Percentiles rank a stretch among this genome's conserved stretches.
These are phyloP conservation scores for Drosophila erecta DNA, from an alignment of 1,140 invertebrate genomes.

Conservation along the genomic window DNA sequence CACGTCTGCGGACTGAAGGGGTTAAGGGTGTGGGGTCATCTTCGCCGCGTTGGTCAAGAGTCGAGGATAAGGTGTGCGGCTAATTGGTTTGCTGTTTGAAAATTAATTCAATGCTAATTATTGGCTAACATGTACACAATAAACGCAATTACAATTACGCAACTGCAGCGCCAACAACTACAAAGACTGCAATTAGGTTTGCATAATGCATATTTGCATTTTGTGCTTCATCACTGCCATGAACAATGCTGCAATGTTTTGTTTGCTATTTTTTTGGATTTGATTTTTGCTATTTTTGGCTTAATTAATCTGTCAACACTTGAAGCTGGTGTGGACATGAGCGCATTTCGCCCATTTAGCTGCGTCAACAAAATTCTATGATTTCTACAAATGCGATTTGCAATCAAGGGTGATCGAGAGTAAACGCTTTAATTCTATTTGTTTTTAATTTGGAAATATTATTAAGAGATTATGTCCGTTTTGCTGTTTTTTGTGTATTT, in stretches of 20 bases:
- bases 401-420: constrained; percentile 1
- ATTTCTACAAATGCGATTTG: constrained; percentile 2
- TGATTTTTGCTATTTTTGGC: constrained; percentile 17
- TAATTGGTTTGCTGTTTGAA: constrained; percentile 75
- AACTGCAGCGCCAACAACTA: constrained; percentile 37
- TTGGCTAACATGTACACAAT: constrained; percentile 67
- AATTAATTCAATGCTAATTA: constrained; percentile 80
- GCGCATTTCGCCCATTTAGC: constrained; percentile 13
- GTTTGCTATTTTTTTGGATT: constrained; percentile 23
- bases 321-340: neutral
- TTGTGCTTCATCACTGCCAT: constrained; percentile 47
- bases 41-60: constrained; percentile 5
- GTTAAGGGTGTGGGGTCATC: neutral
- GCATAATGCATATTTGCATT: constrained; percentile 55
- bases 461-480: too few species aligned
- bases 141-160: constrained; percentile 68
- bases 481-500: too few species aligned
- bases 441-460: neutral
- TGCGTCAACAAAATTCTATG: constrained; percentile 28
- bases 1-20: neutral
- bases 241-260: constrained; percentile 10
- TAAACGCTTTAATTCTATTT: constrained; percentile 10
- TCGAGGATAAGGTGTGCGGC: constrained; percentile 47
- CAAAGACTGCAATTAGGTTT: constrained; percentile 60
- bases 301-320: constrained; percentile 52